These are phyloP conservation scores for Clostera curtula DNA, from an alignment of 2,888 invertebrate species.

Conservation along the genomic window DNA sequence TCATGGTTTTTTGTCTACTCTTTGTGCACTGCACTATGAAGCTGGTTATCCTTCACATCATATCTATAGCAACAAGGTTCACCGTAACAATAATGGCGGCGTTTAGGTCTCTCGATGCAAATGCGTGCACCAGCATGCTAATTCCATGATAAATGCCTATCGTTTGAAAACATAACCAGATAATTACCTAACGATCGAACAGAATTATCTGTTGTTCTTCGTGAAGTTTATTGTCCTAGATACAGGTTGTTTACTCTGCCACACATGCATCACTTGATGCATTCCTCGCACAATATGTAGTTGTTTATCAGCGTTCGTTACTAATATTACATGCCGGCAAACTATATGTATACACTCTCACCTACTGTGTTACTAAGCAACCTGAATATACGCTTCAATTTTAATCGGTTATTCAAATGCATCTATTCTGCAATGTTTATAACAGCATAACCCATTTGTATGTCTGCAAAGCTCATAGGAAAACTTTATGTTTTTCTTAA, in stretches of 20 bases:
- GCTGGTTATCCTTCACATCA: constrained; percentile 21
- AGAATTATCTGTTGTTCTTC: constrained; percentile 56
- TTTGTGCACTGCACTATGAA: background rate
- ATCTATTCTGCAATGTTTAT: no score
- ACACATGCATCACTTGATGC: constrained; percentile 36
- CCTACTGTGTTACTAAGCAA: no score
- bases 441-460: no score
- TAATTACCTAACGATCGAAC: constrained; percentile 54
- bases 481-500: no score
- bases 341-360: no score
- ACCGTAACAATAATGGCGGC: constrained; percentile 16
- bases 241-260: constrained; percentile 61
- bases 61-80: constrained; percentile 20
- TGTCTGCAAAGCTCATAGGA: no score
- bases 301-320: constrained; percentile 16
- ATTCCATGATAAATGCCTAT: constrained; percentile 43
- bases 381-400: no score
- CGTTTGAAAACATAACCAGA: constrained; percentile 52
- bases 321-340: no score
- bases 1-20: background rate
- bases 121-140: constrained; percentile 40
- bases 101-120: constrained; percentile 24
- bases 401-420: no score
- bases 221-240: constrained; percentile 64
- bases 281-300: constrained; percentile 30